Percentiles rank a stretch among this genome's conserved stretches.
Conservation (phyloP, 2,113 vertebrate species). For the Vireo altiloquus region DNA sequence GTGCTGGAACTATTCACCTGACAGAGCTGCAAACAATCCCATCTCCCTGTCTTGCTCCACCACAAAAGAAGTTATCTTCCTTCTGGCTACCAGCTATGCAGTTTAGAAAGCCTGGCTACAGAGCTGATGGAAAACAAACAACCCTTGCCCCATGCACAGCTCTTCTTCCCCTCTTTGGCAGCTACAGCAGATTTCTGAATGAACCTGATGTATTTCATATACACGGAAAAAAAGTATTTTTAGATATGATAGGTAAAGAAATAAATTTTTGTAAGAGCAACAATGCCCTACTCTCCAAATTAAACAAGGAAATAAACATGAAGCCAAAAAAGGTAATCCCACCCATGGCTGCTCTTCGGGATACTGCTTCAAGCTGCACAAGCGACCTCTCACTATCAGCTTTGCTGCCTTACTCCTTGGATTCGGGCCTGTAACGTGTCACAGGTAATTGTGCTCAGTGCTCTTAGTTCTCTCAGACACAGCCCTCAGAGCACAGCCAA, state of each 20-base stretch:
- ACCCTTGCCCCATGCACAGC: neutral
- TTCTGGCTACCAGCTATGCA: neutral
- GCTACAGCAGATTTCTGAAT: neutral
- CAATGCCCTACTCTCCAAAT: neutral
- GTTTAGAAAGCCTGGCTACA: neutral
- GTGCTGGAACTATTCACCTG: neutral
- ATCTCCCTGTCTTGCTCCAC: accelerated
- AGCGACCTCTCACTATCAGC: neutral
- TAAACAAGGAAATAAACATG: neutral
- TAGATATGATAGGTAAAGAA: neutral
- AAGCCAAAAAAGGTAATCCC: neutral
- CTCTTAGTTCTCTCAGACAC: neutral
- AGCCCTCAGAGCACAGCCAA: neutral
- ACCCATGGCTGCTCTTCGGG: neutral
- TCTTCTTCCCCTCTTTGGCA: neutral
- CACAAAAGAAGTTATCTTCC: neutral
- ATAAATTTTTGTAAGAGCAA: neutral
- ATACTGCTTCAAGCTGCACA: neutral
- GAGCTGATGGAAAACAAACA: neutral
- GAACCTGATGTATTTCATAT: accelerated
- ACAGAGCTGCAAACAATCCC: neutral
- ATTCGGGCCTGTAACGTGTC: neutral
- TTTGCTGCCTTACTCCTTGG: neutral
- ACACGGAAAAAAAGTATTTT: neutral
- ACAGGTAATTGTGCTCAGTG: neutral